phyloP scores from a whole-genome alignment of 2,797 vertebrate species.

The Lycodopsis pacificus region DNA sequence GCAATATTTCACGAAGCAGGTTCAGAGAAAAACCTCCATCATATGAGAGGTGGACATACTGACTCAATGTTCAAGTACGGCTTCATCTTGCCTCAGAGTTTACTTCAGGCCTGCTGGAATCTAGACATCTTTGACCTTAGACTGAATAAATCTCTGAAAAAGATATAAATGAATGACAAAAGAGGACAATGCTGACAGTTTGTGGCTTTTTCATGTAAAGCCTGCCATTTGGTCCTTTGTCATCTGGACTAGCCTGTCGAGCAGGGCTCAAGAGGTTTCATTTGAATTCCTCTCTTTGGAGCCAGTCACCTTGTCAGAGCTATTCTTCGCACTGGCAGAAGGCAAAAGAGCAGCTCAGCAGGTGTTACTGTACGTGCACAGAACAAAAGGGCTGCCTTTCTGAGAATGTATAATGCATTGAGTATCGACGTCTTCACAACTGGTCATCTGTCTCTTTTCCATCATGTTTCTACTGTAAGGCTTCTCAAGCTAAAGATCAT shows the following conservation, averaged over 20 bases:
- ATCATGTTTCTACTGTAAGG: neutral
- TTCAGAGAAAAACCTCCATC: neutral
- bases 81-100: neutral
- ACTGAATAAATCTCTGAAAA: constrained; percentile 28
- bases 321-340: constrained; percentile 44
- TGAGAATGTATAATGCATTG: neutral
- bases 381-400: constrained; percentile 2
- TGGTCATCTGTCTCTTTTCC: neutral
- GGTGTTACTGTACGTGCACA: constrained; percentile 25
- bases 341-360: constrained; percentile 43
- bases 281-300: constrained; percentile 56
- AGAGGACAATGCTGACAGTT: constrained; percentile 39
- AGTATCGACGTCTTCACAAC: neutral
- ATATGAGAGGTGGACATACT: neutral
- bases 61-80: too few relatives aligned
- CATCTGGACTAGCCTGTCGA: constrained; percentile 33
- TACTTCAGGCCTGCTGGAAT: neutral
- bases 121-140: constrained; percentile 6
- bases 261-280: constrained; percentile 51
- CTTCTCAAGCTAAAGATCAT: neutral
- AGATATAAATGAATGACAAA: constrained; percentile 25
- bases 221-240: constrained; percentile 49
- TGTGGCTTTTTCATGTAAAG: constrained; percentile 32
- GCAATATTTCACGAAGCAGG: neutral
- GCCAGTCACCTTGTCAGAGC: constrained; percentile 56